Percentiles rank a stretch among this genome's conserved stretches.
Conservation (phyloP, 2,797 vertebrate genomes). For the Anabacerthia variegaticeps region DNA sequence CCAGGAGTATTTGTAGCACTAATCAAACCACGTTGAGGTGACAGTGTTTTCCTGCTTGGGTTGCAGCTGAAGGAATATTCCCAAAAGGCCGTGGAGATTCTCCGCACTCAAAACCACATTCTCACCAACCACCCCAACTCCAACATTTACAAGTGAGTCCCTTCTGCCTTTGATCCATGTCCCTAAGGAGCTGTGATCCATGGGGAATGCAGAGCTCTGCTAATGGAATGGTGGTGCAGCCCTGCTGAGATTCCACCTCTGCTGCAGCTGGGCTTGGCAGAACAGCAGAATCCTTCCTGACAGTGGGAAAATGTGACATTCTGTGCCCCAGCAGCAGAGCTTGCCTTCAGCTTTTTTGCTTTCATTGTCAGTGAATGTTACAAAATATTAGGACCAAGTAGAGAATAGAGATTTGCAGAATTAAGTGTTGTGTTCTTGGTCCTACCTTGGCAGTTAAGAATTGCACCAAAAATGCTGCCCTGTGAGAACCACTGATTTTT, state of each 20-base stretch:
- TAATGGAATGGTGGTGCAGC: not conserved
- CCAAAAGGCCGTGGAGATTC: conserved; percentile 97
- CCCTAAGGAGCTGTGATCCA: not conserved
- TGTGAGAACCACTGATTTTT: not conserved
- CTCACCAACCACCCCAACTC: conserved; percentile 99
- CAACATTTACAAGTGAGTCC: conserved; percentile 96
- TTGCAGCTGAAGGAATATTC: conserved; percentile 95
- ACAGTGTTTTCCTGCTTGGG: not conserved
- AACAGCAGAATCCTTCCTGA: not conserved
- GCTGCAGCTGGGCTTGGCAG: not conserved
- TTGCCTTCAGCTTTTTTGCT: not conserved
- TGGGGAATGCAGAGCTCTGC: not conserved
- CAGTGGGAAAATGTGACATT: not conserved
- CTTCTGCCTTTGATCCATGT: not conserved
- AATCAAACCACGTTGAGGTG: not conserved
- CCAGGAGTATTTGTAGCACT: not conserved
- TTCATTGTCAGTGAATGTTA: not conserved
- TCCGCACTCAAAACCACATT: conserved; percentile 96
- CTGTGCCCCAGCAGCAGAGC: not conserved
- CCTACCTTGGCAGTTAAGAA: not conserved
- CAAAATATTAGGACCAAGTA: not conserved
- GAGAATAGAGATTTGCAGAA: not conserved
- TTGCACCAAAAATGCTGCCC: not conserved
- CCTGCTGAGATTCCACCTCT: not conserved
- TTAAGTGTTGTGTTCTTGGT: not conserved